Evolutionary conservation across 2,113 vertebrate genomes (phyloP).

Genomic region (Odontophorus gujanensis): DNA sequence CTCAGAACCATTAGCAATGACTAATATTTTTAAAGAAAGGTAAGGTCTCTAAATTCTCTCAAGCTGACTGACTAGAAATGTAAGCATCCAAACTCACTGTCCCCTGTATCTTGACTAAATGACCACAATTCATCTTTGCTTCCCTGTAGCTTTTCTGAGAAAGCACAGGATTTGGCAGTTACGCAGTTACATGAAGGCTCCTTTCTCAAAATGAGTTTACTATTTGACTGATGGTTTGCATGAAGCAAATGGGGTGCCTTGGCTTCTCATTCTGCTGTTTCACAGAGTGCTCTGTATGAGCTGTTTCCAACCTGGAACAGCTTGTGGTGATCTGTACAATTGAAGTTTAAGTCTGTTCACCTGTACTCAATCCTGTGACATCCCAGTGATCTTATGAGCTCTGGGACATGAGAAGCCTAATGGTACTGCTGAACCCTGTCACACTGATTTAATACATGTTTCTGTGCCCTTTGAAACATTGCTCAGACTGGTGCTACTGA

Average conservation of each 20-base stretch:
- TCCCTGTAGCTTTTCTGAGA: neutral
- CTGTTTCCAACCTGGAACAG: neutral
- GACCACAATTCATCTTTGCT: neutral
- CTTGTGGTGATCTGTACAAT: neutral
- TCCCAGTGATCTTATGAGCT: neutral
- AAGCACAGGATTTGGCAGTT: neutral
- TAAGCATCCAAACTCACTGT: neutral
- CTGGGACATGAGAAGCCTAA: neutral
- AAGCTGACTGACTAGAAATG: neutral
- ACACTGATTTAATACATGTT: neutral
- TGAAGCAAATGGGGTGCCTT: neutral
- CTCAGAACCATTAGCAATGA: neutral
- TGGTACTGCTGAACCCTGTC: neutral
- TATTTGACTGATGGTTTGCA: neutral
- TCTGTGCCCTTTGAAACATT: neutral
- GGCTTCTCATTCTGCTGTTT: neutral
- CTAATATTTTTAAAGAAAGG: neutral
- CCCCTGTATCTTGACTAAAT: neutral
- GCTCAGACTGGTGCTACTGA: neutral
- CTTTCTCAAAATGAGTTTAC: neutral
- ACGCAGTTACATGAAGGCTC: neutral
- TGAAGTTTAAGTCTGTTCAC: neutral
- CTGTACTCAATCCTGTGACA: neutral
- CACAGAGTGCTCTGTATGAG: neutral
- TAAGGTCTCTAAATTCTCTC: neutral